Evolutionary conservation across 92 coral and sea anemone species (phyloP).

Genomic region (Montipora capitata): DNA sequence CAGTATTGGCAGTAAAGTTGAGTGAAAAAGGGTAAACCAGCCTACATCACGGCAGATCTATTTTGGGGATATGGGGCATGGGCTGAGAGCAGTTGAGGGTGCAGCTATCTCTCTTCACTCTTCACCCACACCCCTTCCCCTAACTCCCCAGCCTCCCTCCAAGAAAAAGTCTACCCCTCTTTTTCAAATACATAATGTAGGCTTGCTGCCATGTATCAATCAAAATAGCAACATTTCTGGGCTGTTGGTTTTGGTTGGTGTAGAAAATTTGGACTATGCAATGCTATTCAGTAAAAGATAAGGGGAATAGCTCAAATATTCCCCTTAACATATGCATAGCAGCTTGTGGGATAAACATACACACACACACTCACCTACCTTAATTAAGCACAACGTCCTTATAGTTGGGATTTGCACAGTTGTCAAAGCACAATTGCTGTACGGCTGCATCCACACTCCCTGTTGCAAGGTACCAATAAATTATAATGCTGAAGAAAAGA

Average conservation of each 20-base stretch:
- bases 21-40: slow-evolving; percentile 24
- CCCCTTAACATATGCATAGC: slow-evolving; percentile 13
- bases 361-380: slow-evolving; percentile 8
- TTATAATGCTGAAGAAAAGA: slow-evolving; percentile 19
- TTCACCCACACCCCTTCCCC: slow-evolving; percentile 20
- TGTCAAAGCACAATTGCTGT: slow-evolving; percentile 19
- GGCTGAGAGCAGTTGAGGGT: slow-evolving; percentile 2
- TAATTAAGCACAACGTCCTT: slow-evolving; percentile 24
- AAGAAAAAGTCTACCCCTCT: slow-evolving; percentile 23
- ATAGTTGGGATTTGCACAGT: slow-evolving; percentile 33
- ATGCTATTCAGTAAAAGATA: slow-evolving; percentile 25
- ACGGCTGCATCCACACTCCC: slow-evolving; percentile 36
- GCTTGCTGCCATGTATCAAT: slow-evolving; percentile 18
- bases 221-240: slow-evolving; percentile 18
- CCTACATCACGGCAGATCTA: background rate
- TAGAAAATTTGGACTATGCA: slow-evolving; percentile 5
- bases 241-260: slow-evolving; percentile 20
- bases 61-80: background rate
- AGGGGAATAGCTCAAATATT: slow-evolving; percentile 20
- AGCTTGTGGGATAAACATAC: slow-evolving; percentile 23
- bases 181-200: slow-evolving; percentile 15
- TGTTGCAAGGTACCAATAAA: slow-evolving; percentile 21
- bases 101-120: background rate
- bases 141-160: slow-evolving; percentile 3
- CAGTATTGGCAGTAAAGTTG: slow-evolving; percentile 13